Base-by-base conservation (phyloP, 2,888 invertebrate species). In the Copidosoma aretas region DNA sequence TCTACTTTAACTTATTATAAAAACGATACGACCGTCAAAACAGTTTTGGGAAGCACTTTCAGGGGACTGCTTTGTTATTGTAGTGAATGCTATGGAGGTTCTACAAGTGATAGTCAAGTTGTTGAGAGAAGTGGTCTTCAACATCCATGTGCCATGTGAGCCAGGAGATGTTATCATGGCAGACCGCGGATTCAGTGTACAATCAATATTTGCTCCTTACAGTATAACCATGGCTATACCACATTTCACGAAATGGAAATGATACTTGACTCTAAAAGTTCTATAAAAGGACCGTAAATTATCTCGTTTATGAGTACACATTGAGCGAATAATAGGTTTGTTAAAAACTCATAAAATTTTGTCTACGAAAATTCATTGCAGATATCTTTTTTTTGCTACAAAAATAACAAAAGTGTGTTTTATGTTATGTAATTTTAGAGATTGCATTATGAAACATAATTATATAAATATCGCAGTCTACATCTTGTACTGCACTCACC, bases 281-380 rank as follows among this genome's bases (percentile, higher is more conserved):
- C 15, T 24, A 52, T 21, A 32, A 10, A 32, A 51, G 3, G 41
- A 32, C 22, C 22, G 51, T 10, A 54, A 54, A 19, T 5, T 58
- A 12, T 58, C 57, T 15, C 17, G 17, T 10, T 32, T 32, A 17
- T 17, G 57, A 32, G 57, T 15, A 32, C 57, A 58, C 17, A 22
- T 58, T 10, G n/a, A 54, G 22, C 17, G 22, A 1, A 54, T 54
- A 8, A 1, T 54, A 15, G 22, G 54, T 17, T 22, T 43, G 24
- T 25, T 62, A 17, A 54, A 62, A 22, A 22, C 25, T 32, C 53
- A 51, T 43, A 54, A 61, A 53, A 61, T 61, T 41, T 19, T 61
- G 17, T 53, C 21, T 1, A 61, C 24, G n/a, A 61, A 21, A 22
- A n/a, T 61, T 8, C 12, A 53, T 24, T n/a, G 4, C 17, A 24